These are phyloP conservation scores for Ephydatia muelleri DNA, from an alignment of 37 sponge, comb jelly and placozoan species.

Conservation along the genomic window DNA sequence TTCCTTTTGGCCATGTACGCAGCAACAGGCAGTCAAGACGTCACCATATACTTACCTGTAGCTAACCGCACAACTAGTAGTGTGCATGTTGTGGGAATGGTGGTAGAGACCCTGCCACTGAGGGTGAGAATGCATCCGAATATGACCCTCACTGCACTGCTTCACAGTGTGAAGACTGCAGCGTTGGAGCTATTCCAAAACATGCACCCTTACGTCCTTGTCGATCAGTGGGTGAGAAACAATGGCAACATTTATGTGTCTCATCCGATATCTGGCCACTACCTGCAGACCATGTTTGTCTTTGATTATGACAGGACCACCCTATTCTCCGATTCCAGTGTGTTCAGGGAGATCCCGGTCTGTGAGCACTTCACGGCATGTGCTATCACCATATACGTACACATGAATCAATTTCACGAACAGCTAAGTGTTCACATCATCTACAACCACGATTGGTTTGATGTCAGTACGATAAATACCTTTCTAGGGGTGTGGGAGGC, in stretches of 20 bases:
- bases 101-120: not conserved
- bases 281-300: not conserved
- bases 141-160: not conserved
- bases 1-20: not conserved
- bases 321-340: not conserved
- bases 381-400: not conserved
- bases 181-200: not conserved
- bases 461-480: not conserved
- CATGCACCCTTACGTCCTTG: not conserved
- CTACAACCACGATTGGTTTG: not conserved
- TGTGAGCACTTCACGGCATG: not conserved
- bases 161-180: not conserved
- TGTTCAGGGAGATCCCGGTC: not conserved
- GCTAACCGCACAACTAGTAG: not conserved
- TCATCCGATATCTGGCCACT: not conserved
- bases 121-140: not conserved
- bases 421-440: not conserved
- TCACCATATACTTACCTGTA: not conserved
- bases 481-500: not conserved
- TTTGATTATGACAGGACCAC: not conserved
- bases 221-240: not conserved
- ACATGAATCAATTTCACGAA: not conserved
- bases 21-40: not conserved
- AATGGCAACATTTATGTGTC: not conserved
- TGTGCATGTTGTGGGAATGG: not conserved